Base-by-base conservation (phyloP, 2,797 vertebrate genomes). In the Agapornis canus region DNA sequence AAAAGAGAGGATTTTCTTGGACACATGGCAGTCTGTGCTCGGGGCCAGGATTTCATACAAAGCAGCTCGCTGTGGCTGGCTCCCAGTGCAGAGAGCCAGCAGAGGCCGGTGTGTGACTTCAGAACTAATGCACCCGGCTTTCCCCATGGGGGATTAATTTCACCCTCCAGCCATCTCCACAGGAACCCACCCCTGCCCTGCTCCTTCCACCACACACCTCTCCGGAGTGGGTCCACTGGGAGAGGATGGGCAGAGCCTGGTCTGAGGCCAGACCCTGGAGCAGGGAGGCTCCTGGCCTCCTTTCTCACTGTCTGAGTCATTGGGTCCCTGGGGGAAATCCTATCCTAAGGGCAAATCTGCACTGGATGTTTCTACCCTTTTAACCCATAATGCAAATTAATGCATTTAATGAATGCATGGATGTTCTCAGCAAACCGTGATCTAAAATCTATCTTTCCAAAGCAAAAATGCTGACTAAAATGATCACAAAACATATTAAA, bases 1-100 rank as follows among this genome's bases (percentile, higher is more conserved):
- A 81, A 91, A 76, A 94, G 87, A 63, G 91, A 90, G 69, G 85
- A 88, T 84, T 94, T 95, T 92, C 75, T 95, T 96, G 94, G 95
- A 96, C 91, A 69, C 95, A 90, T 84, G 66, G 73, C 82, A 86
- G 89, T 79, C 90, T 89, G 83, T 5, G 37, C 94, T 61, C 0
- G 0, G 54, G 94, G 94, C 92, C 95, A 96, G 93, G 80, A 86
- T 89, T 95, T 89, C 73, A 78, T 21, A 94, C 88, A 96, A 91
- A 94, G 82, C 84, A 90, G 81, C 52, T 45, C 0, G 4, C 87
- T 90, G 75, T 89, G 94, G 83, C 81, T 96, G 86, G 21, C n/a
- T 70, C 85, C 68, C 60, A 16, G 32, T 68, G 73, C 54, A 77
- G 80, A 51, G 73, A 82, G 68, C 37, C 87, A 90, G 73, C 43